A percentile compares a stretch with the other conserved stretches of the same genome.
Evolutionary conservation across 1,140 invertebrate species (phyloP).

Genomic region (Neodiprion virginianus): DNA sequence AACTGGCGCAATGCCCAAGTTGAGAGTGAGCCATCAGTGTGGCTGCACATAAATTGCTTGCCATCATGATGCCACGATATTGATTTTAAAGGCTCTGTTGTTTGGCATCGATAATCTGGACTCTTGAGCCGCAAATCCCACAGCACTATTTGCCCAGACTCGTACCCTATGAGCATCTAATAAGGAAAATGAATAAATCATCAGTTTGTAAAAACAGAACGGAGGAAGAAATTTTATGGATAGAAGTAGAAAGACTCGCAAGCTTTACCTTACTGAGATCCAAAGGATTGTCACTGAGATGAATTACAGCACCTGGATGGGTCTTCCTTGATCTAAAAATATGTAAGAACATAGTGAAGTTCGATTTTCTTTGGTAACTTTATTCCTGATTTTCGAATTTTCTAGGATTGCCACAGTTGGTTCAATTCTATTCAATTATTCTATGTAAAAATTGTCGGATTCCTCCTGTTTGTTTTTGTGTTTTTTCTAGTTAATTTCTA

Average conservation of each 20-base stretch:
- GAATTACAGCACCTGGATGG: constrained; percentile 93
- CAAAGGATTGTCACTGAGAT: constrained; percentile 94
- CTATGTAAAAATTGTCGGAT: too few relatives aligned
- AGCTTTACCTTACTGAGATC: constrained; percentile 89
- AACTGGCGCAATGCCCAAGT: constrained; percentile 86
- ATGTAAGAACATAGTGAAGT: constrained; percentile 28
- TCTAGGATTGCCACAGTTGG: too few relatives aligned
- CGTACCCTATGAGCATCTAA: constrained; percentile 96
- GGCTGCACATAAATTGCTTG: constrained; percentile 97
- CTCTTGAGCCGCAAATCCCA: constrained; percentile 91
- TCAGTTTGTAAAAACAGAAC: not conserved
- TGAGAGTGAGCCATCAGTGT: constrained; percentile 92
- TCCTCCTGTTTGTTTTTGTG: too few relatives aligned
- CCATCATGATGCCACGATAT: constrained; percentile 98
- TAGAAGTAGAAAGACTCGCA: constrained; percentile 39
- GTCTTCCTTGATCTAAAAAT: constrained; percentile 88
- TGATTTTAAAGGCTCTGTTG: constrained; percentile 80
- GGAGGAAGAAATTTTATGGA: constrained; percentile 32
- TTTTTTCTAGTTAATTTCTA: too few relatives aligned
- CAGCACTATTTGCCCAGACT: constrained; percentile 90
- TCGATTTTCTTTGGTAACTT: not conserved
- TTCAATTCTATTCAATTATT: too few relatives aligned
- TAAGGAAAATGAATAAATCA: constrained; percentile 29
- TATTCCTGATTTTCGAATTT: too few relatives aligned
- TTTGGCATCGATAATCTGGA: constrained; percentile 85